Base-by-base conservation (phyloP, 1,140 invertebrate genomes). In the Colletes gigas region DNA sequence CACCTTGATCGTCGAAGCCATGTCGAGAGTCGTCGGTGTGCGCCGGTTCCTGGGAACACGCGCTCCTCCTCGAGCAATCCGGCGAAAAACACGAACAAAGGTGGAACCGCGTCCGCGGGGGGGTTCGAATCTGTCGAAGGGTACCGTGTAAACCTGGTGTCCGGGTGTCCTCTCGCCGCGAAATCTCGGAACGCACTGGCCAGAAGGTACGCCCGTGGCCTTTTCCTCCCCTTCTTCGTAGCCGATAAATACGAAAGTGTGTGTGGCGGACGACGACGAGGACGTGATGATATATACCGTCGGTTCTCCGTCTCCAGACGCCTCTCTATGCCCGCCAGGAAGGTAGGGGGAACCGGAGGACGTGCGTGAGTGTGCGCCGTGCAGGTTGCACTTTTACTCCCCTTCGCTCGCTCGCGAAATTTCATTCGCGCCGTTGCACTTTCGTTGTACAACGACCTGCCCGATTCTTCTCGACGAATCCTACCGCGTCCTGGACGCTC, bases 121-220 rank as follows among this genome's bases (percentile, higher is more conserved):
- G 39, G 14, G 39, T 4, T 41, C n/a, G 71, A 62, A 57, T 79
- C 62, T 66, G 30, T 30, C 30, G 30, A 30, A 50, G n/a, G 52
- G 19, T 85, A 71, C 19, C 55, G 63, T 39, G n/a, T 50, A 15
- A 41, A 21, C n/a, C 10, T 39, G 12, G 7, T 21, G 19, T 54
- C 17, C 30, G 30, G 44, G 17, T 68, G 30, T 83, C 68, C 84
- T 91, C 78, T 89, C 89, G 76, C 85, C 69, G 72, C 76, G 83
- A 91, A 90, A 89, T 88, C 90, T 84, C 83, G 76, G 60, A 75
- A 89, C 83, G 78, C 85, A 92, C 91, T 92, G 90, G 82, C 70
- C 78, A 78, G 73, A 74, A 83, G 60, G 14, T 75, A 78, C 60
- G 77, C 75, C 76, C 84, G 65, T 72, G 73, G 86, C 72, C 90